phyloP scores from a whole-genome alignment of 2,888 invertebrate species.

The Acleris literana region DNA sequence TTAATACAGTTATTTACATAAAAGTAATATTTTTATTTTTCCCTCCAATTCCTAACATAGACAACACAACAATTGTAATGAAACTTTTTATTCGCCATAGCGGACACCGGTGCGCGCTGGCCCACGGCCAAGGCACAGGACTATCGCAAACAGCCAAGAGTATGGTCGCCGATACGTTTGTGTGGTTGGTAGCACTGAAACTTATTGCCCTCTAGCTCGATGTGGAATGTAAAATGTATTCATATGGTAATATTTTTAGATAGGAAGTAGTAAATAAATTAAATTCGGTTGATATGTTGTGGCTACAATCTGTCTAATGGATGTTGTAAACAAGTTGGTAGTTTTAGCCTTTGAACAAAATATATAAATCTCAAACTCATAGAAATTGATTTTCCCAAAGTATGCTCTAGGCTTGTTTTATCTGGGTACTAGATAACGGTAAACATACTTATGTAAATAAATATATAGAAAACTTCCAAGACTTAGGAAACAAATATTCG shows the following conservation, averaged over 20 bases:
- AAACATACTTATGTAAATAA: no score
- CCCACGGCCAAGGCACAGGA: constrained; percentile 12
- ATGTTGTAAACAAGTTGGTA: no score
- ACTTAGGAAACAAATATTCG: no score
- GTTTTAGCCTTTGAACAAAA: no score
- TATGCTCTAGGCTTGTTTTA: no score
- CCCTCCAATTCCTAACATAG: neutral
- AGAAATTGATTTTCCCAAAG: no score
- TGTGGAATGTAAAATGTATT: constrained; percentile 2
- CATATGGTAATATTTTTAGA: neutral
- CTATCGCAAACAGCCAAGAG: constrained; percentile 18
- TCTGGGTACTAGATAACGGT: no score
- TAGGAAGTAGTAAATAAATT: neutral
- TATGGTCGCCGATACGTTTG: constrained; percentile 4
- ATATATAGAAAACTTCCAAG: no score
- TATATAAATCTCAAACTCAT: no score
- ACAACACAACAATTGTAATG: constrained; percentile 1
- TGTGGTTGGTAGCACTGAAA: constrained; percentile 8
- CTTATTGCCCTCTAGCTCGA: constrained; percentile 12
- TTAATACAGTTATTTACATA: no score
- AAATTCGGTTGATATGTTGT: neutral
- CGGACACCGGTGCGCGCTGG: constrained; percentile 8
- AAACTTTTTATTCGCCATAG: constrained; percentile 9
- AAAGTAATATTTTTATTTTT: neutral
- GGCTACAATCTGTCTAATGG: no score